Evolutionary conservation across 1,140 invertebrate genomes (phyloP).

Genomic region (Drosophila pseudoobscura): DNA sequence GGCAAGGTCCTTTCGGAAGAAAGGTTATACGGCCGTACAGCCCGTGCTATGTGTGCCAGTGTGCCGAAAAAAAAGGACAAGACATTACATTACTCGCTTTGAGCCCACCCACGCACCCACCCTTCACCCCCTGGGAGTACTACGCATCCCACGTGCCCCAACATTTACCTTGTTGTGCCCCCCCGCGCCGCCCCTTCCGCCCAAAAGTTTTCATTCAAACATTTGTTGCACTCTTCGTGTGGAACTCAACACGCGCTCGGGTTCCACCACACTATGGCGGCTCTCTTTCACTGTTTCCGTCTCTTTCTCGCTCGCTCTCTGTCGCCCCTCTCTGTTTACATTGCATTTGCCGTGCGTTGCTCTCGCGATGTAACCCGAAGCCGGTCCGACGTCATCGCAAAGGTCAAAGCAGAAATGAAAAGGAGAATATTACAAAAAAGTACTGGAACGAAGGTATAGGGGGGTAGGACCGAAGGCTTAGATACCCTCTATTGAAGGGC

Average conservation of each 20-base stretch:
- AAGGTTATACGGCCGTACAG: constrained; percentile 10
- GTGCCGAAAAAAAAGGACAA: constrained; percentile 58
- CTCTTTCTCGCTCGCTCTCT: neutral
- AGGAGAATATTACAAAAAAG: neutral
- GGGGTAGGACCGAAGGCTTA: too few species aligned
- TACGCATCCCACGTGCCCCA: constrained; percentile 26
- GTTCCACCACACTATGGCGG: constrained; percentile 47
- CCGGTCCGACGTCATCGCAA: constrained; percentile 64
- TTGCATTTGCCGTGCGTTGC: constrained; percentile 31
- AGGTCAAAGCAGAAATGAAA: constrained; percentile 45
- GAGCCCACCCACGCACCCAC: constrained; percentile 32
- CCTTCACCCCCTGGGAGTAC: neutral
- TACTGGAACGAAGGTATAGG: neutral
- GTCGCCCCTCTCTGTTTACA: constrained; percentile 50
- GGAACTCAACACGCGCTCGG: constrained; percentile 27
- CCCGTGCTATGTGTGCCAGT: constrained; percentile 62
- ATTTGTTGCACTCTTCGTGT: constrained; percentile 70
- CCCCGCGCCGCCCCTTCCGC: neutral
- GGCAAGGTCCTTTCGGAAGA: constrained; percentile 14
- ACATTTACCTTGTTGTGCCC: constrained; percentile 50
- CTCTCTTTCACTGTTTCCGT: constrained; percentile 10
- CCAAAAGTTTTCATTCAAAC: constrained; percentile 39
- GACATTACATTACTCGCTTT: constrained; percentile 63
- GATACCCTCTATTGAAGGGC: too few species aligned
- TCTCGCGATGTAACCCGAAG: constrained; percentile 16